phyloP scores from a whole-genome alignment of 2,888 invertebrate genomes.

The Synergus itoensis region DNA sequence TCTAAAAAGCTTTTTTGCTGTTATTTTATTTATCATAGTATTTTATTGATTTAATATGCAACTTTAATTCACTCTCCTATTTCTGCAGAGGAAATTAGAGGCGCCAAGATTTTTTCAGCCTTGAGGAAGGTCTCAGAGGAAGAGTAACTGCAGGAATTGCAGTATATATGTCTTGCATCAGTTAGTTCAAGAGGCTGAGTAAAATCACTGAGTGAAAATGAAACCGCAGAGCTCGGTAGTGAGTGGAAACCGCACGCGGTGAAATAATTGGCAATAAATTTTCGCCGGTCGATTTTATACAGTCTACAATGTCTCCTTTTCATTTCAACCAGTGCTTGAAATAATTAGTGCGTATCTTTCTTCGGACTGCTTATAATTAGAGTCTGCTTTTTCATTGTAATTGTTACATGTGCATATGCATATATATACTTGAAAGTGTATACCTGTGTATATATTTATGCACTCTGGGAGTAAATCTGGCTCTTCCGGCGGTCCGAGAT shows the following conservation, averaged over 20 bases:
- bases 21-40: no score
- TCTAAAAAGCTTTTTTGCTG: no score
- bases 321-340: slow-evolving; percentile 2
- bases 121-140: slow-evolving; percentile 25
- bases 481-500: slow-evolving; percentile 27
- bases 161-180: slow-evolving; percentile 23
- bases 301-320: slow-evolving; percentile 9
- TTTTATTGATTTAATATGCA: not conserved
- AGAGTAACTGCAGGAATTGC: slow-evolving; percentile 22
- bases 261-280: slow-evolving; percentile 37
- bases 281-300: slow-evolving; percentile 23
- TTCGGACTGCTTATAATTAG: slow-evolving; percentile 22
- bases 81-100: slow-evolving; percentile 12
- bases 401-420: slow-evolving; percentile 26
- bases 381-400: slow-evolving; percentile 20
- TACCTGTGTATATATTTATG: not conserved
- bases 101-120: slow-evolving; percentile 26
- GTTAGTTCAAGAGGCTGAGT: slow-evolving; percentile 32
- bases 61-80: not conserved
- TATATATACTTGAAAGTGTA: not conserved
- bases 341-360: slow-evolving; percentile 15
- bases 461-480: not conserved
- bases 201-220: slow-evolving; percentile 29
- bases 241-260: slow-evolving; percentile 19
- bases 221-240: slow-evolving; percentile 14